Evolutionary conservation across 2,888 invertebrate species (phyloP).

Genomic region (Lissonota sp.): DNA sequence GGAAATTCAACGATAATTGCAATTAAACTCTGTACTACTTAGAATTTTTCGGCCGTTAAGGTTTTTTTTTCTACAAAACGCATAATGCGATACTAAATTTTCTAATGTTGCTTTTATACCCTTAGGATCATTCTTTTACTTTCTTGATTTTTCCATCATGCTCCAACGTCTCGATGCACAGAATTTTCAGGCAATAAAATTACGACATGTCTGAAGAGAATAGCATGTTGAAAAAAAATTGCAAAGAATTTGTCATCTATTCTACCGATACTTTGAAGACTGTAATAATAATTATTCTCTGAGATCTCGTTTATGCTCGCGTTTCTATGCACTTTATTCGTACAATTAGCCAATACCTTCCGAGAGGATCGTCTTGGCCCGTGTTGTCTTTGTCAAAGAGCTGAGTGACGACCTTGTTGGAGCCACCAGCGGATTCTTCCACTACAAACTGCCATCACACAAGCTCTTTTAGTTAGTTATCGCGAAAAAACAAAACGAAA

Average conservation of each 20-base stretch:
- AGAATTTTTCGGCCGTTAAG: not conserved
- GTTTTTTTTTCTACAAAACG: not conserved
- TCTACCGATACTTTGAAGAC: constrained; percentile 2
- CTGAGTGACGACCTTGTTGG: constrained; percentile 85
- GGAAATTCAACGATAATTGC: not conserved
- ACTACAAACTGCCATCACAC: constrained; percentile 86
- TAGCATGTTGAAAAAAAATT: not conserved
- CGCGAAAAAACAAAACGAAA: constrained; percentile 36
- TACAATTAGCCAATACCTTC: constrained; percentile 89
- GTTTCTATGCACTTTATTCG: constrained; percentile 60
- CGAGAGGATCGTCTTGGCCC: constrained; percentile 95
- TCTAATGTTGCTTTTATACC: not conserved
- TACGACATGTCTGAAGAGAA: constrained; percentile 16
- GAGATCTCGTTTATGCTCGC: constrained; percentile 43
- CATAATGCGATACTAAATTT: not conserved
- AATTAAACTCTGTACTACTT: not conserved
- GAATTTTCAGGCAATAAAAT: constrained; percentile 16
- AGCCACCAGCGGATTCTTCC: constrained; percentile 84
- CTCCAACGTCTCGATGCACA: constrained; percentile 37
- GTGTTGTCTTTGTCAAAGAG: constrained; percentile 97
- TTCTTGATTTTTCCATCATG: constrained; percentile 45
- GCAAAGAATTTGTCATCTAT: not conserved
- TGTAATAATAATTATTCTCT: not conserved
- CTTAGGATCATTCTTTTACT: not conserved
- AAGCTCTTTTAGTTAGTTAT: constrained; percentile 76